These are phyloP conservation scores for Chrysemys picta DNA, from an alignment of 2,113 vertebrate species.

Conservation along the genomic window DNA sequence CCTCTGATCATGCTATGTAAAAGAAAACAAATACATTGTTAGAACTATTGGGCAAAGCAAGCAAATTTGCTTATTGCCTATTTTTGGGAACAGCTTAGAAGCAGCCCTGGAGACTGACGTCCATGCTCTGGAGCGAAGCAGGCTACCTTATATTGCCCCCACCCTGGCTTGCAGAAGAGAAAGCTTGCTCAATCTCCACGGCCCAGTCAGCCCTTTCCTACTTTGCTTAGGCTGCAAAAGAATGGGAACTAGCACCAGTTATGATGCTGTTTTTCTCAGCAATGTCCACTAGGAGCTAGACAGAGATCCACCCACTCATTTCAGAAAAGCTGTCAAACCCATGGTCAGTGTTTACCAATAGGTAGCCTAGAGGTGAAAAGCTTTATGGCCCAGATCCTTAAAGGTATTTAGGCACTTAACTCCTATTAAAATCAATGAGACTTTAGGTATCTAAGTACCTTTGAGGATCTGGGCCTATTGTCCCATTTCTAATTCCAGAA, in stretches of 20 bases:
- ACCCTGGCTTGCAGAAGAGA: neutral
- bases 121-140: too few relatives aligned
- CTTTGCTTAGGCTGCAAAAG: neutral
- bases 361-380: neutral
- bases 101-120: neutral
- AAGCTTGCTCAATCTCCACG: neutral
- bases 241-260: neutral
- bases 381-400: neutral
- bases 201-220: neutral
- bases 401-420: neutral
- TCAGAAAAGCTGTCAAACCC: neutral
- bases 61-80: neutral
- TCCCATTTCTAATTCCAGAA: neutral
- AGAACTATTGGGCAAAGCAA: neutral
- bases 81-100: neutral
- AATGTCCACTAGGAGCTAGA: neutral
- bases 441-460: neutral
- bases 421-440: neutral
- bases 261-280: neutral
- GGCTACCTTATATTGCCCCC: neutral
- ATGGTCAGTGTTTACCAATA: neutral
- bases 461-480: neutral
- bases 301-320: neutral
- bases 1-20: conserved; percentile 50
- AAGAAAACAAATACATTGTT: neutral